Conservation (phyloP, 1,140 invertebrate genomes). For the Apis laboriosa region DNA sequence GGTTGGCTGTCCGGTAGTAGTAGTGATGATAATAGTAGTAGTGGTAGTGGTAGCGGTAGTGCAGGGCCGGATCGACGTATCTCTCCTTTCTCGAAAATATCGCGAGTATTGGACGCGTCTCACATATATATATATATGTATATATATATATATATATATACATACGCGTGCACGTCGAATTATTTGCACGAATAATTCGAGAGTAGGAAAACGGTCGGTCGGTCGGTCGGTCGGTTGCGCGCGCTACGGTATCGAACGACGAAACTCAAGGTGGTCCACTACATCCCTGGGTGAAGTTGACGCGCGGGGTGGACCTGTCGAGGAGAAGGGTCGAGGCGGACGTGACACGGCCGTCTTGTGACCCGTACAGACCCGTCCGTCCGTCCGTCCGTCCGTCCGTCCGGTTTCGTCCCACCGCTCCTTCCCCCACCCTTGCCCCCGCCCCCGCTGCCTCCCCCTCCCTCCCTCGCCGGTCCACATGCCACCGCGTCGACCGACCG, state of each 20-base stretch:
- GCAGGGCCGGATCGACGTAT: no score
- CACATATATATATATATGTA: no score
- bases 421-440: slow-evolving; percentile 54
- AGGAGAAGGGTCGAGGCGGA: slow-evolving; percentile 74
- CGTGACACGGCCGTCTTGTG: slow-evolving; percentile 80
- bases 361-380: slow-evolving; percentile 56
- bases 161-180: no score
- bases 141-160: no score
- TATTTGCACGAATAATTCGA: neutral
- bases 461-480: slow-evolving; percentile 61
- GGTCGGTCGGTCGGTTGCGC: no score
- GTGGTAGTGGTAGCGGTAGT: no score
- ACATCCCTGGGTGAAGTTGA: slow-evolving; percentile 70
- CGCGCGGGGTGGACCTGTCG: slow-evolving; percentile 71
- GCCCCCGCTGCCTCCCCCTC: slow-evolving; percentile 15
- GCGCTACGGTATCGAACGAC: slow-evolving; percentile 46
- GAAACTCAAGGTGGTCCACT: slow-evolving; percentile 56
- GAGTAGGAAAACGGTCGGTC: slow-evolving; percentile 16
- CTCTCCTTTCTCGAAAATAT: no score
- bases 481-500: slow-evolving; percentile 72
- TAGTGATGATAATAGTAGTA: no score
- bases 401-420: slow-evolving; percentile 45
- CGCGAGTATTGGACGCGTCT: no score
- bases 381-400: slow-evolving; percentile 52
- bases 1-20: no score